Evolutionary conservation across 2,113 vertebrate species (phyloP), one percentile per base, ranked within the genome.

Genomic region (Anoplopoma fimbria): DNA sequence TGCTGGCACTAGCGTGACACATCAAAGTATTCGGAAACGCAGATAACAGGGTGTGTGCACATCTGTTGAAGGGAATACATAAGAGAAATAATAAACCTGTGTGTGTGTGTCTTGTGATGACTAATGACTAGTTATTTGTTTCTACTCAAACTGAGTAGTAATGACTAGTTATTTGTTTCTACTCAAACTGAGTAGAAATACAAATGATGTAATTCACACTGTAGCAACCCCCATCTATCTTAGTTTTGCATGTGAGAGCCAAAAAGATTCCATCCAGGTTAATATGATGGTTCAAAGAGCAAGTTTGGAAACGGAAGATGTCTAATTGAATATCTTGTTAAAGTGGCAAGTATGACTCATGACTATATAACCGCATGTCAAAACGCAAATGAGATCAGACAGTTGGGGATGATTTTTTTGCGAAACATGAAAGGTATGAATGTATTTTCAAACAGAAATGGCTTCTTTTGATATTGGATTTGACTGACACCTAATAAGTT

Each of bases 101-200:
- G 9, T 15, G 38, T 49, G 4, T 49, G 23, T 14, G 21, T 4
- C 9, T 13, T 63, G 7, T 69, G n/a, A n/a, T n/a, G n/a, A n/a
- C n/a, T n/a, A n/a, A 77, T 91, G 82, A 87, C 62, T 85, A 74
- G 77, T 88, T 87, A 72, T 87, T 84, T 85, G 82, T 84, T 76
- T 77, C 47, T 76, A 47, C 70, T 36, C 64, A 77, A 68, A 64
- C 58, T 83, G 80, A 71, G 67, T 42, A 49, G 73, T n/a, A n/a
- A 77, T 91, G 82, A 87, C 62, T 85, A 74, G 77, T 88, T 87
- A 72, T 87, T 84, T 85, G 82, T 84, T 76, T 77, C 47, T 76
- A 47, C 70, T 36, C 64, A 77, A 68, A 64, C 58, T 83, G 80
- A 71, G 67, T 42, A 49, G 73, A 90, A 51, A 91, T 90, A 85